Evolutionary conservation across 2,888 invertebrate species (phyloP).

Genomic region (Branchipolynoe longqiensis): DNA sequence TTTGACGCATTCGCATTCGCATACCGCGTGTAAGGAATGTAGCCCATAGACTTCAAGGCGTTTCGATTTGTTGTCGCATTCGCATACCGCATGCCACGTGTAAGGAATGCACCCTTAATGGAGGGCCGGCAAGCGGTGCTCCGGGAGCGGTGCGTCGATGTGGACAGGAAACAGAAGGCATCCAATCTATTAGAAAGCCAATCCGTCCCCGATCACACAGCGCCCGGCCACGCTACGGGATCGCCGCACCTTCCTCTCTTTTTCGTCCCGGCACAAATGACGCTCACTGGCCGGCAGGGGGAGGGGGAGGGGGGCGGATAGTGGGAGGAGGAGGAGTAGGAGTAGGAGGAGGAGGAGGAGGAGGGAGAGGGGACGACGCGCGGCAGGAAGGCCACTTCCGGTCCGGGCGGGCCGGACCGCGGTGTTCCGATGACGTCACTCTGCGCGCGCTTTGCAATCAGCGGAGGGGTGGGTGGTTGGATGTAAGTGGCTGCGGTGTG

Average conservation of each 20-base stretch:
- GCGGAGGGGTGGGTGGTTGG: neutral
- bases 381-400: neutral
- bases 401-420: neutral
- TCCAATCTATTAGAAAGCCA: constrained; percentile 39
- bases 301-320: neutral
- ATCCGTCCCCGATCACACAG: constrained; percentile 20
- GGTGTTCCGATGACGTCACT: constrained; percentile 9
- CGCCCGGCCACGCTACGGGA: neutral
- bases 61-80: no score
- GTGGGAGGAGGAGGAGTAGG: neutral
- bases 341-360: neutral
- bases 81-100: no score
- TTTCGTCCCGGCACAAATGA: constrained; percentile 10
- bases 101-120: no score
- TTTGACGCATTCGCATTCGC: no score
- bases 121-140: neutral
- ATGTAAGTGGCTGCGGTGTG: neutral
- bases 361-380: neutral
- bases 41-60: no score
- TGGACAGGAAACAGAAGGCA: constrained; percentile 20
- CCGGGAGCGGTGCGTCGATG: no score
- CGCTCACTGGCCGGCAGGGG: neutral
- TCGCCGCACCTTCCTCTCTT: constrained; percentile 2
- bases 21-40: no score
- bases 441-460: constrained; percentile 23